Conservation (phyloP, 2,888 invertebrate species). For the Chrysolina oricalcia region DNA sequence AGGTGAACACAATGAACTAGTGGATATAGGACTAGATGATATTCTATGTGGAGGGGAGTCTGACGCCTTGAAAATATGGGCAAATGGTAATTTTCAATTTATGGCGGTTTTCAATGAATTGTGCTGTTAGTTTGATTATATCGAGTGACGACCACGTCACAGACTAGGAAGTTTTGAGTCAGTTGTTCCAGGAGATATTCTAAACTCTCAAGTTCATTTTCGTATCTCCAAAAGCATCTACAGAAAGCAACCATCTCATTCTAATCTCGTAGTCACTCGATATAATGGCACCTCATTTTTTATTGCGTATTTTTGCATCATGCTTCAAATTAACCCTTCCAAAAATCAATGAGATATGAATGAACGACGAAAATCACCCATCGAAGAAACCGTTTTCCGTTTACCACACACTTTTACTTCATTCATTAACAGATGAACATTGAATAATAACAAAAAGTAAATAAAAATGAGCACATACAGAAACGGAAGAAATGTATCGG, state of each 20-base stretch:
- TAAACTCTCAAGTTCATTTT: background rate
- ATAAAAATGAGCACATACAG: no score
- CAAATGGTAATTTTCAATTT: background rate
- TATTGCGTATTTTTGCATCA: background rate
- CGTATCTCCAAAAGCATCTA: background rate
- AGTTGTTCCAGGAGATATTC: background rate
- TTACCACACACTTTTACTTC: no score
- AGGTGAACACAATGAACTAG: constrained; percentile 73
- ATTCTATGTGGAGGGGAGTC: constrained; percentile 69
- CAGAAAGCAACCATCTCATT: background rate
- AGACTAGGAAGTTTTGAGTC: background rate
- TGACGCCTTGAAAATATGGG: constrained; percentile 65
- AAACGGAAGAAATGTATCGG: no score
- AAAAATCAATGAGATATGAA: background rate
- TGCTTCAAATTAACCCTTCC: background rate
- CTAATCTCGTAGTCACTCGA: background rate
- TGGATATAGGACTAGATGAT: constrained; percentile 72
- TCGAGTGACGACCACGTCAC: background rate
- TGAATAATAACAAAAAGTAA: no score
- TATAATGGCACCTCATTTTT: background rate
- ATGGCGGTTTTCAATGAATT: background rate
- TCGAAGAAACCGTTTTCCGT: no score
- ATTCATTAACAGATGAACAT: no score
- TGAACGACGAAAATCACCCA: no score
- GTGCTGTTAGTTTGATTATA: background rate